Evolutionary conservation across 2,888 invertebrate species (phyloP).

Genomic region (Chironomus tentans): DNA sequence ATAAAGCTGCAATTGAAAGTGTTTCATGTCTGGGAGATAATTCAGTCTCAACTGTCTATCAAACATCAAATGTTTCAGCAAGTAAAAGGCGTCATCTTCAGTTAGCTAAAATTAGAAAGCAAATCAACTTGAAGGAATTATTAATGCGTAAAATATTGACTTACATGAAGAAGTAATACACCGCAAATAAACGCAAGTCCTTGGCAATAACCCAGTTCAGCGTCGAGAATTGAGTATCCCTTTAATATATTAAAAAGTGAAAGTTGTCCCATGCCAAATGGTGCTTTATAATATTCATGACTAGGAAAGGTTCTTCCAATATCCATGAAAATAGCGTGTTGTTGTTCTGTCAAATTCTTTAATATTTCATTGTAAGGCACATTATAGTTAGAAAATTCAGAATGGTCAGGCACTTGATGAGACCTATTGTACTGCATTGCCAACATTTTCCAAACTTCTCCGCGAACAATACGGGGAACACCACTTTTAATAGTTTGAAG

Average conservation of each 20-base stretch:
- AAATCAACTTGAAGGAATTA: neutral
- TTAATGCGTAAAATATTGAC: slow-evolving; percentile 38
- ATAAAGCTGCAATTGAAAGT: slow-evolving; percentile 81
- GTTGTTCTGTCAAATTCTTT: slow-evolving; percentile 84
- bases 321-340: slow-evolving; percentile 94
- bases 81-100: slow-evolving; percentile 80
- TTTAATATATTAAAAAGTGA: slow-evolving; percentile 90
- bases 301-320: slow-evolving; percentile 81
- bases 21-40: slow-evolving; percentile 91
- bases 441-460: slow-evolving; percentile 87
- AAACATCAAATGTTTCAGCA: slow-evolving; percentile 87
- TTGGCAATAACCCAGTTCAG: slow-evolving; percentile 93
- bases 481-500: slow-evolving; percentile 72
- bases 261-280: slow-evolving; percentile 86
- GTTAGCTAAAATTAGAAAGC: slow-evolving; percentile 60
- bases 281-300: slow-evolving; percentile 86
- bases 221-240: slow-evolving; percentile 89
- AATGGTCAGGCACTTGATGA: slow-evolving; percentile 59
- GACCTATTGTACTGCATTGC: slow-evolving; percentile 72
- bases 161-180: slow-evolving; percentile 82
- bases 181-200: slow-evolving; percentile 95
- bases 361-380: slow-evolving; percentile 71
- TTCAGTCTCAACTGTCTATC: slow-evolving; percentile 76
- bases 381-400: slow-evolving; percentile 63
- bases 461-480: slow-evolving; percentile 50